These are phyloP conservation scores for Phylloscopus collybita DNA, from an alignment of 2,797 vertebrate genomes.

Conservation along the genomic window DNA sequence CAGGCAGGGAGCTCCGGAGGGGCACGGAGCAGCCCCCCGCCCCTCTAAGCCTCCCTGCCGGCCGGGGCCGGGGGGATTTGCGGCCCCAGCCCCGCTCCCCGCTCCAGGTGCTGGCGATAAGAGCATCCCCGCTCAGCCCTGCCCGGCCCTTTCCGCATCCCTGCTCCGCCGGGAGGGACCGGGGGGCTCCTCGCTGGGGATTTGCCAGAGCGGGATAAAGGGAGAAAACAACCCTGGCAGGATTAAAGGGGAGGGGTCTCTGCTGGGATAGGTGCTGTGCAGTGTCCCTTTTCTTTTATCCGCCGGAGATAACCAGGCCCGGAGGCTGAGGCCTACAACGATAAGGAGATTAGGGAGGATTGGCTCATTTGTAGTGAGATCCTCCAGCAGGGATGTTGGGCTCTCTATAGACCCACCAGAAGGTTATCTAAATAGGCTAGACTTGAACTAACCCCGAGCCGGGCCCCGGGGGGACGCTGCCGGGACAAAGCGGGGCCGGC, in stretches of 20 bases:
- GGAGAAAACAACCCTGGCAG: conserved; percentile 36
- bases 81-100: background rate
- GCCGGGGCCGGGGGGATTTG: conserved; percentile 1
- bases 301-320: conserved; percentile 69
- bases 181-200: background rate
- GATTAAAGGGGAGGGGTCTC: conserved; percentile 63
- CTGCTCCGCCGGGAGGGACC: background rate
- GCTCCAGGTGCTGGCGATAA: conserved; percentile 54
- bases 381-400: conserved; percentile 70
- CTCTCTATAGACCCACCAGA: conserved; percentile 75
- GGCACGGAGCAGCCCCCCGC: conserved; percentile 13
- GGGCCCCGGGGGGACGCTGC: conserved; percentile 68
- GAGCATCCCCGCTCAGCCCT: background rate
- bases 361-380: conserved; percentile 77
- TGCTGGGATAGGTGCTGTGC: conserved; percentile 51
- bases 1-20: conserved; percentile 30
- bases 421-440: conserved; percentile 81
- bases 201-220: conserved; percentile 59
- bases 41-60: conserved; percentile 22
- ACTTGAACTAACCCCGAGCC: conserved; percentile 69
- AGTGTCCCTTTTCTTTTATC: conserved; percentile 67
- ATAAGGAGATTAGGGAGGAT: conserved; percentile 81
- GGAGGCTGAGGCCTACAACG: conserved; percentile 73
- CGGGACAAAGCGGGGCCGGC: background rate
- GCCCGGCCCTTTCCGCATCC: background rate